phyloP scores from a whole-genome alignment of 1,140 invertebrate genomes.

The Drosophila bocqueti region DNA sequence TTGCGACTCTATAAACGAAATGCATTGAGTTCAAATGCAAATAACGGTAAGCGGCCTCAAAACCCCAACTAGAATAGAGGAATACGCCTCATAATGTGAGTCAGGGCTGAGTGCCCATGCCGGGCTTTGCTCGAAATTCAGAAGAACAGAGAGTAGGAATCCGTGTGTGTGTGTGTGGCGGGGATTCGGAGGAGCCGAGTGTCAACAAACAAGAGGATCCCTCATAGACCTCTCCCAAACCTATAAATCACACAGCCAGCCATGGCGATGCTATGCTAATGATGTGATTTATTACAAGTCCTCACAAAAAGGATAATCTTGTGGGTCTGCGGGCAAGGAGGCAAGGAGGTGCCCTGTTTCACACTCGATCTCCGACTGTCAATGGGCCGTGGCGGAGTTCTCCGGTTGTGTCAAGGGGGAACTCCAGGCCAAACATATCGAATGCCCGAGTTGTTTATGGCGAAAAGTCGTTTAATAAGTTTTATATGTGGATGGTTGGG shows the following conservation, averaged over 20 bases:
- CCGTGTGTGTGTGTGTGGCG: conserved; percentile 20
- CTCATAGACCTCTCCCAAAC: conserved; percentile 16
- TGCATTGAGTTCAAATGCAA: conserved; percentile 76
- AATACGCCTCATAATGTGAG: conserved; percentile 25
- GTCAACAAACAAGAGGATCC: conserved; percentile 68
- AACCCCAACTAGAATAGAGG: conserved; percentile 41
- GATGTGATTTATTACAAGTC: conserved; percentile 76
- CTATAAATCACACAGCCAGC: conserved; percentile 66
- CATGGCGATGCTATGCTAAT: conserved; percentile 64
- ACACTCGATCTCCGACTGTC: conserved; percentile 66
- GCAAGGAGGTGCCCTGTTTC: conserved; percentile 64
- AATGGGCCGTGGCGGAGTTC: conserved; percentile 56
- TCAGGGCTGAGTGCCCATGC: conserved; percentile 33
- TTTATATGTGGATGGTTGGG: conserved; percentile 35
- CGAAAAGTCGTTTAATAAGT: conserved; percentile 58
- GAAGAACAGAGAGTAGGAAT: background rate
- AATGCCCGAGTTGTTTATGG: conserved; percentile 48
- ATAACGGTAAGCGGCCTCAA: conserved; percentile 64
- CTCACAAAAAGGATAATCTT: conserved; percentile 42
- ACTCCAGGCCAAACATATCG: conserved; percentile 40
- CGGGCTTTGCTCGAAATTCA: background rate
- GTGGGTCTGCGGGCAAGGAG: conserved; percentile 32
- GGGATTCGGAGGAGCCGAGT: conserved; percentile 25
- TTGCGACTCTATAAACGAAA: conserved; percentile 48
- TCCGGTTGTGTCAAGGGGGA: conserved; percentile 11